phyloP scores from a whole-genome alignment of 2,113 vertebrate genomes.

The Gobiocypris rarus region DNA sequence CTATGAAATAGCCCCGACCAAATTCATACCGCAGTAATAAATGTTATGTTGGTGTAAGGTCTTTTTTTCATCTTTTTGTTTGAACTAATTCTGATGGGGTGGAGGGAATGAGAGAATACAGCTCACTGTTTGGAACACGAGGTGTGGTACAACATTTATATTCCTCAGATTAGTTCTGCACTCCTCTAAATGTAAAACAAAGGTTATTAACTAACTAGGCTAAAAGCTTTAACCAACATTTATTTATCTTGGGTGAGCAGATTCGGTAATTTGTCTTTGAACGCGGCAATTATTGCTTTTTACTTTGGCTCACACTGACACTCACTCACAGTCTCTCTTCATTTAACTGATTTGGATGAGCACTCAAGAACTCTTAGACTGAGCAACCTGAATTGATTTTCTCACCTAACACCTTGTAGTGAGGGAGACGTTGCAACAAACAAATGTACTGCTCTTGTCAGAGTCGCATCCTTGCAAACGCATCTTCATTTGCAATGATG shows the following conservation, averaged over 20 bases:
- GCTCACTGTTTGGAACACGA: constrained; percentile 87
- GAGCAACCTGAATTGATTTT: constrained; percentile 41
- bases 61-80: constrained; percentile 75
- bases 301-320: constrained; percentile 27
- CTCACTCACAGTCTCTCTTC: constrained; percentile 25
- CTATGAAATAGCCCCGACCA: constrained; percentile 81
- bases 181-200: constrained; percentile 54
- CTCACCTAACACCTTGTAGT: constrained; percentile 24
- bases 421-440: constrained; percentile 33
- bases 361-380: constrained; percentile 30
- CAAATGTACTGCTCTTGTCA: constrained; percentile 45
- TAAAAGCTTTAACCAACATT: constrained; percentile 86
- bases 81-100: constrained; percentile 92
- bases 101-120: constrained; percentile 85
- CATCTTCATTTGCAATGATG: constrained; percentile 11
- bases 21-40: constrained; percentile 91
- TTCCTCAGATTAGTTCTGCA: constrained; percentile 70
- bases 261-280: constrained; percentile 78
- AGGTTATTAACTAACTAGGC: constrained; percentile 31
- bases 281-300: constrained; percentile 71
- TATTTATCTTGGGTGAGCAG: constrained; percentile 79
- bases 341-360: constrained; percentile 48
- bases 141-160: constrained; percentile 74
- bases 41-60: constrained; percentile 79
- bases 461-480: constrained; percentile 13